Base-by-base conservation (phyloP, 2,113 vertebrate species). In the Clarias batrachus region DNA sequence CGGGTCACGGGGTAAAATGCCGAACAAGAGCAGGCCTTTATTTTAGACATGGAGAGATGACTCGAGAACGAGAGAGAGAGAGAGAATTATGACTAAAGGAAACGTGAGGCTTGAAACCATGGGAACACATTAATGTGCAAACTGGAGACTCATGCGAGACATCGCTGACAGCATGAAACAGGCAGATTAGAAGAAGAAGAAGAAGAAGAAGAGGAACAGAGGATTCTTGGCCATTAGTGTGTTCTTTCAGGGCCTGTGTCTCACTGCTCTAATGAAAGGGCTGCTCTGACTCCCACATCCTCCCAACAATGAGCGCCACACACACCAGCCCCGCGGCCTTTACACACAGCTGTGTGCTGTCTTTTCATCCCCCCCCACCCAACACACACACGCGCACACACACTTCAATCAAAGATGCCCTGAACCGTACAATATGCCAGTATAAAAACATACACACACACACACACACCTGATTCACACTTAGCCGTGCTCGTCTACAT, bases 251-350 rank as follows among this genome's bases (percentile, higher is more conserved):
- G 19, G 81, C 41, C 80, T 66, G 78, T 37, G 57, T 81, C 63
- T 3, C 62, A 27, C n/a, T 52, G 81, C 59, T 81, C 77, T 78
- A 77, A 87, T 85, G 74, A 89, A 85, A 81, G 76, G 85, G 16
- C 62, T 62, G 60, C 68, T 85, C 57, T 54, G 76, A 81, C 85
- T 87, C 59, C 52, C 56, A 89, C 77, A 85, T 82, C 85, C 85
- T 7, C 73, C 52, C 3, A 89, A 89, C 77, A 85, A 89, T 77
- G 76, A 85, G 65, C 57, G 54, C 27, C 56, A 30, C 27, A 30
- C 27, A 83, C 57, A 81, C 16, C 59, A 17, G 76, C 74, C 74
- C 88, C 9, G n/a, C 19, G 3, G 74, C 81, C 73, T 83, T 86
- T 57, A 83, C 62, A 81, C 85, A 82, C 85, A 84, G 85, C 68